These are phyloP conservation scores for Pollimyrus isidori DNA, from an alignment of 2,113 vertebrate genomes.

Conservation along the genomic window DNA sequence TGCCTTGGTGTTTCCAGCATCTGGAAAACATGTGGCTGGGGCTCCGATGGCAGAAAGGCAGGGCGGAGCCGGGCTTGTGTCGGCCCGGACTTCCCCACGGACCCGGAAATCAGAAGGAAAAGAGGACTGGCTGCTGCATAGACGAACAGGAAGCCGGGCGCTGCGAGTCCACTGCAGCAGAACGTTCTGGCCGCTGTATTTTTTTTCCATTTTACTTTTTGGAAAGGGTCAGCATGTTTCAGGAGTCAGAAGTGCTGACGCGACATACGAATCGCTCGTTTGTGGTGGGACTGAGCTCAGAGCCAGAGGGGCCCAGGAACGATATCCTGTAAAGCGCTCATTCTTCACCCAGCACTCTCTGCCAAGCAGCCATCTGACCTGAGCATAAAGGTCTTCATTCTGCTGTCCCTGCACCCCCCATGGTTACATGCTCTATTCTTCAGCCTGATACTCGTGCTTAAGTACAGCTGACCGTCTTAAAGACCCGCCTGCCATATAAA, in stretches of 20 bases:
- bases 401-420: not conserved
- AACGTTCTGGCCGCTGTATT: not conserved
- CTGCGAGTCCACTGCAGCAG: not conserved
- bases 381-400: not conserved
- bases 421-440: not conserved
- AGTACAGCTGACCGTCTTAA: not conserved
- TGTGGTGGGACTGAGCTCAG: not conserved
- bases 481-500: not conserved
- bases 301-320: not conserved
- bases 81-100: not conserved
- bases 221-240: not conserved
- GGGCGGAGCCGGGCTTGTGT: not conserved
- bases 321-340: not conserved
- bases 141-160: not conserved
- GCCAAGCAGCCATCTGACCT: not conserved
- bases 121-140: not conserved
- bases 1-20: not conserved
- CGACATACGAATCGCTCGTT: not conserved
- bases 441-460: not conserved
- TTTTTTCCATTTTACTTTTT: not conserved
- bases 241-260: not conserved
- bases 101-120: not conserved
- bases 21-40: not conserved
- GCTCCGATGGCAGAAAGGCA: not conserved
- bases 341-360: not conserved